Conservation (phyloP, 2,888 invertebrate genomes). For the Dynastes grantii region DNA sequence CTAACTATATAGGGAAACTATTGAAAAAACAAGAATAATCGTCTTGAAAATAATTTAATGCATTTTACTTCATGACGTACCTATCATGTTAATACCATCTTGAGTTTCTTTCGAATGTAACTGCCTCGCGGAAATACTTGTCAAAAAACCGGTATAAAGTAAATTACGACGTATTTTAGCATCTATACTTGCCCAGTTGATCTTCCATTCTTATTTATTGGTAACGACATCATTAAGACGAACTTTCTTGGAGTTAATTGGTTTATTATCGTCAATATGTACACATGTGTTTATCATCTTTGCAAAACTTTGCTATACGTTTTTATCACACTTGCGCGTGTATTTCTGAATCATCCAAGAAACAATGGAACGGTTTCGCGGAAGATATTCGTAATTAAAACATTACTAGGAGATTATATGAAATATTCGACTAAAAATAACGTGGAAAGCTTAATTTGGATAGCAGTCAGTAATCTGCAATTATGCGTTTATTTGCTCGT, state of each 20-base stretch:
- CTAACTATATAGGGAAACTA: neutral
- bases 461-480: too few species aligned
- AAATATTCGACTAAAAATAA: too few species aligned
- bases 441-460: too few species aligned
- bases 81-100: neutral
- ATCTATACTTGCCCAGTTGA: neutral
- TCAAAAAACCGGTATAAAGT: conserved; percentile 22
- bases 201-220: conserved; percentile 1
- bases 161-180: neutral
- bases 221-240: conserved; percentile 30
- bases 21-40: neutral
- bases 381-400: too few species aligned
- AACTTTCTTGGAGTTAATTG: conserved; percentile 32
- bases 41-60: neutral
- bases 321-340: neutral
- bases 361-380: too few species aligned
- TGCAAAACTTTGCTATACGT: neutral
- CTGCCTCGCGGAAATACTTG: neutral
- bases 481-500: too few species aligned
- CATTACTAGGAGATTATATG: too few species aligned
- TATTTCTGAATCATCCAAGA: too few species aligned
- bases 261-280: conserved; percentile 22
- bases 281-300: conserved; percentile 29
- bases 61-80: neutral
- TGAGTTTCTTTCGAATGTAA: neutral